Conservation (phyloP, 1,140 invertebrate genomes). For the Drosophila bipectinata region DNA sequence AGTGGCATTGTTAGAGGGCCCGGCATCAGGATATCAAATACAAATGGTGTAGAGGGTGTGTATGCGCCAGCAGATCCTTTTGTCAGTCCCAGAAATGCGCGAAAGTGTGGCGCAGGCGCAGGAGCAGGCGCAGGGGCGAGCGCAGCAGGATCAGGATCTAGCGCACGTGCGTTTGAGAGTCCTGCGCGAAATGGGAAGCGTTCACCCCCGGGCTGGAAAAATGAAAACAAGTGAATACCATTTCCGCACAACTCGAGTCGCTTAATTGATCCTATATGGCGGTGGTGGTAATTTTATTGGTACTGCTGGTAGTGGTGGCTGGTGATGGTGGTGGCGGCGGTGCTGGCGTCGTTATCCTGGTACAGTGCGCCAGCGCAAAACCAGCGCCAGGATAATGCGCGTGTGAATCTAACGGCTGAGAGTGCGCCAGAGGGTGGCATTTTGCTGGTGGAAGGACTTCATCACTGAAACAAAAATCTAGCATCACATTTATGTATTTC, state of each 20-base stretch:
- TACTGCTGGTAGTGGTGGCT: conserved; percentile 24
- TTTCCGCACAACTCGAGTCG: conserved; percentile 63
- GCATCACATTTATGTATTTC: background rate
- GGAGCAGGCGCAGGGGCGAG: conserved; percentile 9
- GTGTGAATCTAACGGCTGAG: conserved; percentile 73
- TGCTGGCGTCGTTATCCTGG: conserved; percentile 45
- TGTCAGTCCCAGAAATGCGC: conserved; percentile 55
- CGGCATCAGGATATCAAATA: conserved; percentile 68
- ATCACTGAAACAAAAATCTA: background rate
- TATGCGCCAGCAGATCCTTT: conserved; percentile 62
- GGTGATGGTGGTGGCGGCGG: conserved; percentile 12
- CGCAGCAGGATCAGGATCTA: conserved; percentile 32
- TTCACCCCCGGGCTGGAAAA: conserved; percentile 50
- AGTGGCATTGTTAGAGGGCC: conserved; percentile 70
- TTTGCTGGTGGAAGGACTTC: conserved; percentile 16
- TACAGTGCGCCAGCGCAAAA: conserved; percentile 71
- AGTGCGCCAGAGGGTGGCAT: conserved; percentile 56
- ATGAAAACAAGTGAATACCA: conserved; percentile 79
- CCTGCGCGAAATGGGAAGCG: conserved; percentile 35
- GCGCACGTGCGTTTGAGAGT: conserved; percentile 62
- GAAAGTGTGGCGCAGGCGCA: conserved; percentile 76
- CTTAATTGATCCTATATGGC: conserved; percentile 66
- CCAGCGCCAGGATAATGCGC: conserved; percentile 59
- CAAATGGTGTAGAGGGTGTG: conserved; percentile 66
- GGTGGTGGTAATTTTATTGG: conserved; percentile 39